Percentiles rank a stretch among this genome's conserved stretches.
phyloP scores from a whole-genome alignment of 2,888 invertebrate species.

The Allacma fusca region DNA sequence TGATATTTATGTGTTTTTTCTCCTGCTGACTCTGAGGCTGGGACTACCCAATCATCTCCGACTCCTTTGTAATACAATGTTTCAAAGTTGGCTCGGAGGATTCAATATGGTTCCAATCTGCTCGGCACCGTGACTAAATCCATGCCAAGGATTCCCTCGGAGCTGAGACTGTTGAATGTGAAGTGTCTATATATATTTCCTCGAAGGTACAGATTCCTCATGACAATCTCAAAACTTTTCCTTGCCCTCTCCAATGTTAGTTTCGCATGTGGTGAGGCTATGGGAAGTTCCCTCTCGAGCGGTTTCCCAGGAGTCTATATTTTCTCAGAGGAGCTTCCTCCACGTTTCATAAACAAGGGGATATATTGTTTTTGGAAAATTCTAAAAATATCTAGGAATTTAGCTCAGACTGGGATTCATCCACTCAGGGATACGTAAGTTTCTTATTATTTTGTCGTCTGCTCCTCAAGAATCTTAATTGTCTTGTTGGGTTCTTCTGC shows the following conservation, averaged over 20 bases:
- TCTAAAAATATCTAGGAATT: background rate
- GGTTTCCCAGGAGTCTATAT: background rate
- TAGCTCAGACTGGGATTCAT: too few relatives aligned
- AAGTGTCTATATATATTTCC: background rate
- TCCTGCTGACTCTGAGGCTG: background rate
- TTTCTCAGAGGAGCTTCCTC: background rate
- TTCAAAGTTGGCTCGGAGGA: constrained; percentile 32
- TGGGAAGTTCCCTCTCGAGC: background rate
- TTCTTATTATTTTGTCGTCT: too few relatives aligned
- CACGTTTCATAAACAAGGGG: background rate
- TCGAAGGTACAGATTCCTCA: background rate
- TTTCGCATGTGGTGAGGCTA: constrained; percentile 30
- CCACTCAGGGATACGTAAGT: too few relatives aligned
- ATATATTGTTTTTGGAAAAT: background rate
- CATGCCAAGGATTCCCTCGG: constrained; percentile 23
- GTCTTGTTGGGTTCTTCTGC: too few relatives aligned
- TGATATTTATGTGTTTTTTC: constrained; percentile 33
- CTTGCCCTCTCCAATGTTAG: background rate
- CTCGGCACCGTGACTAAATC: constrained; percentile 45
- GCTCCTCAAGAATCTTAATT: too few relatives aligned
- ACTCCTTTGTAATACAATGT: constrained; percentile 48
- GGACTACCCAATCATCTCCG: constrained; percentile 33
- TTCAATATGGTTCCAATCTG: constrained; percentile 47
- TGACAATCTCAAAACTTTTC: constrained; percentile 25
- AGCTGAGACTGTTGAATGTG: background rate